Evolutionary conservation across 2,113 vertebrate genomes (phyloP).

Genomic region (Scopus umbretta): DNA sequence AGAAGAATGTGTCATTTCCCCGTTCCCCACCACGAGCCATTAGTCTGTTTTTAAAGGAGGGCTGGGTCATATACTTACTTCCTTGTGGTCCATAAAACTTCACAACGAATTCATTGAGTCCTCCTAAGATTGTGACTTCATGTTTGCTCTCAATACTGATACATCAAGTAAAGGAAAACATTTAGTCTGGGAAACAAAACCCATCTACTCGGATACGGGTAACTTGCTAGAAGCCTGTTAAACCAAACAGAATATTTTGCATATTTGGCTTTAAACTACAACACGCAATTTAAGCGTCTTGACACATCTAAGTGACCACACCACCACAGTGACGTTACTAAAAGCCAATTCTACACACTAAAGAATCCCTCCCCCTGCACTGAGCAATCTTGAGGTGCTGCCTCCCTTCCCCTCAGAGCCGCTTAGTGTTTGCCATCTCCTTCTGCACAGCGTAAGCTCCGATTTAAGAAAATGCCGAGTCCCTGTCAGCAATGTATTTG

Average conservation of each 20-base stretch:
- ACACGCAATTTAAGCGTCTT: not conserved
- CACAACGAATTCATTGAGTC: slow-evolving; percentile 99
- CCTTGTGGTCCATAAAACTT: slow-evolving; percentile 99
- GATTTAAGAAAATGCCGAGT: not conserved
- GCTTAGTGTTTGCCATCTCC: not conserved
- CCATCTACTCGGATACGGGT: fast-evolving
- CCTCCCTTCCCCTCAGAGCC: not conserved
- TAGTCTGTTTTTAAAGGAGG: not conserved
- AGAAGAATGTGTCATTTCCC: not conserved
- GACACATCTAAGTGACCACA: not conserved
- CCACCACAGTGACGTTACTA: not conserved
- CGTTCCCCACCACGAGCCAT: not conserved
- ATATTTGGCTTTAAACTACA: too few relatives aligned
- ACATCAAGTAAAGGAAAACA: slow-evolving; percentile 72
- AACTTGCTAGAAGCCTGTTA: not conserved
- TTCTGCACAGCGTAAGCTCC: fast-evolving
- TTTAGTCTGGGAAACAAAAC: not conserved
- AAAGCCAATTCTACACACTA: not conserved
- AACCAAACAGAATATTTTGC: too few relatives aligned
- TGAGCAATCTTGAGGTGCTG: not conserved
- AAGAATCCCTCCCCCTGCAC: not conserved
- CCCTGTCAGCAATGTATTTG: fast-evolving
- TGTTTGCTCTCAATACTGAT: slow-evolving; percentile 99
- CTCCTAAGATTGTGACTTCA: slow-evolving; percentile 97
- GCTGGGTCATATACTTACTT: slow-evolving; percentile 83